Evolutionary conservation across 1,140 invertebrate species (phyloP), one percentile per base, ranked within the genome.

Genomic region (Aricia agestis): DNA sequence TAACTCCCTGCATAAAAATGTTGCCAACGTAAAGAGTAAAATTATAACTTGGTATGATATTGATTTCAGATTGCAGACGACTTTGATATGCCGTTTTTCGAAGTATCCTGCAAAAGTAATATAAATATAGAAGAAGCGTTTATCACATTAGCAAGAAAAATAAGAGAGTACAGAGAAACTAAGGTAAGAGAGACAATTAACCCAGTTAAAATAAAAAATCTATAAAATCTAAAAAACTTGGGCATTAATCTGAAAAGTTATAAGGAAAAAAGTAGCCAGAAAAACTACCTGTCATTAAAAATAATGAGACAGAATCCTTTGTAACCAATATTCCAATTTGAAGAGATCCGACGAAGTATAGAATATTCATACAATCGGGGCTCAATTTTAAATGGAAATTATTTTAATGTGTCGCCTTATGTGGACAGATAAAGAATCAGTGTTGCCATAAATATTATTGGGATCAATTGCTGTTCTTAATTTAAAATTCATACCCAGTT

Each of bases 71-170:
- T 98, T 82, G 97, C 97, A 0, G 96, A 97, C 80, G 96, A 96
- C 87, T 97, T 97, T 82, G 97, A 97, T 75, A 96, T 98, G 93
- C 97, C 97, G 61, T 98, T 98, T 85, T 97, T 97, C 89, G 97
- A 98, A 90, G 97, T 98, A 13, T 98, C 97, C 18, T 98, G 97
- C 86, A 98, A 98, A 89, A 95, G 95, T 72, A 96, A 97, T 80
- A 95, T 98, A 57, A 98, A 98, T 83, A 97, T 98, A 74, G 96
- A 98, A 81, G 95, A 97, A 81, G 95, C 96, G 42, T 97, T 97
- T 87, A 90, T 97, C 65, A 96, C 95, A 32, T 90, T 98, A 80
- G 96, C 96, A 70, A 93, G 96, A 83, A 94, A 95, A 93, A 97
- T 97, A 87, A 92, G 96, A 68, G 96, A 97, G 88, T 95, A 96